Percentiles rank a stretch among this genome's conserved stretches.
These are phyloP conservation scores for Seriola dumerili DNA, from an alignment of 2,113 vertebrate genomes.

Conservation along the genomic window DNA sequence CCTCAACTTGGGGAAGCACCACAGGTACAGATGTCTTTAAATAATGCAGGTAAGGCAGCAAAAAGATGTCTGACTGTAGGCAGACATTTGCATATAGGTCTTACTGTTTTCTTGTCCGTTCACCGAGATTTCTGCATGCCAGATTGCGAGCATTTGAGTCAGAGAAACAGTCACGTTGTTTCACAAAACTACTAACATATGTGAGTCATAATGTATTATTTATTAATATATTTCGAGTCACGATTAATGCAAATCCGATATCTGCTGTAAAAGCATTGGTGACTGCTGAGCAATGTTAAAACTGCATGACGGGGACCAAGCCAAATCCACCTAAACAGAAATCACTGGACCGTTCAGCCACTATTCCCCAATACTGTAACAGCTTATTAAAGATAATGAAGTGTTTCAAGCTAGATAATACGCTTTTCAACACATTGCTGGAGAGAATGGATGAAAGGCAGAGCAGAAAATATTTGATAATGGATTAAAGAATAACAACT, in stretches of 20 bases:
- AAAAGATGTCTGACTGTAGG: not conserved
- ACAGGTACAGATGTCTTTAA: constrained; percentile 15
- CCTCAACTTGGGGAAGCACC: not conserved
- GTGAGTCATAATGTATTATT: constrained; percentile 46
- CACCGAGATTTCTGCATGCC: constrained; percentile 8
- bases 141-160: constrained; percentile 43
- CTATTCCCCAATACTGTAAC: constrained; percentile 39
- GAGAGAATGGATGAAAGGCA: constrained; percentile 27
- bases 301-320: constrained; percentile 7
- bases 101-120: constrained; percentile 14
- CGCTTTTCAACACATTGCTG: not conserved
- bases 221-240: constrained; percentile 45
- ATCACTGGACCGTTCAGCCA: constrained; percentile 57
- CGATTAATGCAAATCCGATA: constrained; percentile 51
- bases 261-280: constrained; percentile 12
- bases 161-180: constrained; percentile 32
- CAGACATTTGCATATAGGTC: constrained; percentile 9
- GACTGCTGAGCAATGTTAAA: constrained; percentile 39
- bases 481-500: constrained; percentile 10
- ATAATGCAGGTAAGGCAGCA: not conserved
- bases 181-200: constrained; percentile 1
- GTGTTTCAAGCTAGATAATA: constrained; percentile 51
- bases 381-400: constrained; percentile 66
- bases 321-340: constrained; percentile 49
- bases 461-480: not conserved